A percentile compares a stretch with the other conserved stretches of the same genome.
Conservation (phyloP, 2,888 invertebrate species). For the Tenthredo scrophulariae region DNA sequence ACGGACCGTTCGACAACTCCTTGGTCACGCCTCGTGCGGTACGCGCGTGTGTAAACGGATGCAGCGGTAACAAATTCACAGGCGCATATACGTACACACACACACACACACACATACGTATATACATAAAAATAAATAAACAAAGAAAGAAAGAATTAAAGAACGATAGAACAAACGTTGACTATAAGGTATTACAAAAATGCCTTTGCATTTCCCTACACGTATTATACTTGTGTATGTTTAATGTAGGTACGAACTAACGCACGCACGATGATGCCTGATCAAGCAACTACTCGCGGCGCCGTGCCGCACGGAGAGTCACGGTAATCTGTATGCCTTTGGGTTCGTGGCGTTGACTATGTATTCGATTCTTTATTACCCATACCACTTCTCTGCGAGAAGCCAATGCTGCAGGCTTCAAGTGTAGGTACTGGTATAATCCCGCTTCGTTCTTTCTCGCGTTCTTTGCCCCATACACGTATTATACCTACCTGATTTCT, state of each 20-base stretch:
- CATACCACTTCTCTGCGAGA: neutral
- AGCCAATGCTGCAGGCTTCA: neutral
- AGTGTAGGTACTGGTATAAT: neutral
- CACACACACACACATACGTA: neutral
- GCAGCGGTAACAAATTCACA: constrained; percentile 45
- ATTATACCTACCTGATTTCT: neutral
- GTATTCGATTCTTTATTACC: neutral
- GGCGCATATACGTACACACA: neutral
- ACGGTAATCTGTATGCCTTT: constrained; percentile 45
- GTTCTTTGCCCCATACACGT: neutral
- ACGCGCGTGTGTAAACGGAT: constrained; percentile 31
- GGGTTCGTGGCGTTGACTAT: constrained; percentile 28
- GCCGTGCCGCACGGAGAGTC: constrained; percentile 47
- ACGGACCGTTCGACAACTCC: neutral
- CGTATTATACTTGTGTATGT: neutral
- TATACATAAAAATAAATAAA: neutral
- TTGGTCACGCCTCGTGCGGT: constrained; percentile 41
- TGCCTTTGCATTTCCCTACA: constrained; percentile 1
- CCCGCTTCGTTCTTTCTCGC: neutral
- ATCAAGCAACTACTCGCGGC: constrained; percentile 35
- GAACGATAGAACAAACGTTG: neutral
- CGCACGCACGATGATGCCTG: neutral
- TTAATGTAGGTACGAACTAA: neutral
- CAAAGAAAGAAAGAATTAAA: neutral
- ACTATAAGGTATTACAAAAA: neutral